Conservation (phyloP, 2,888 invertebrate genomes). For the Zygothrica quintamaculata region DNA sequence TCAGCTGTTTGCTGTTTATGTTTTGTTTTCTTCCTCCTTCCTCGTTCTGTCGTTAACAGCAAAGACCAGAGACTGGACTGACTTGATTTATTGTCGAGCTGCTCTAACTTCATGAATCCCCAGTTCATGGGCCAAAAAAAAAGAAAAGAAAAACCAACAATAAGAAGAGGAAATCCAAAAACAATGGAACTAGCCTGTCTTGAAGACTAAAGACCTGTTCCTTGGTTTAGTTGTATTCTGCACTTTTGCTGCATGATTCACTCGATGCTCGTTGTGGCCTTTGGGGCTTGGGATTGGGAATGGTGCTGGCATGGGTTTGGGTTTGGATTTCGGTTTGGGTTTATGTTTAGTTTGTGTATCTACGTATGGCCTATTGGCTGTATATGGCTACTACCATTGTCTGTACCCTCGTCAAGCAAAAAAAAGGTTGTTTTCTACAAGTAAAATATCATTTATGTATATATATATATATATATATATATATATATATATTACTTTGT, state of each 20-base stretch:
- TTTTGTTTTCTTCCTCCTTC: conserved; percentile 46
- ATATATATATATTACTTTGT: too few species aligned
- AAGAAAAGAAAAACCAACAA: conserved; percentile 2
- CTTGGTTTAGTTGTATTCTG: conserved; percentile 47
- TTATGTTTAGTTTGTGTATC: conserved; percentile 28
- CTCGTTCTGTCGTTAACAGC: too few species aligned
- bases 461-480: too few species aligned
- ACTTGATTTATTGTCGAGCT: conserved; percentile 64
- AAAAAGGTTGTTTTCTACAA: conserved; percentile 10
- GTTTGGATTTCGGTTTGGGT: conserved; percentile 29
- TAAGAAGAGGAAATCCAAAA: conserved; percentile 2
- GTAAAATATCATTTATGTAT: conserved; percentile 15
- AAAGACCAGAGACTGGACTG: conserved; percentile 29
- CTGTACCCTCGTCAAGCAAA: conserved; percentile 51
- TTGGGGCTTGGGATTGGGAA: conserved; percentile 29
- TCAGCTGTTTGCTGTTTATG: conserved; percentile 80
- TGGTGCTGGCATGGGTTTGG: conserved; percentile 21
- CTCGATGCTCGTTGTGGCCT: conserved; percentile 57
- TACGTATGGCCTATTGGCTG: conserved; percentile 23
- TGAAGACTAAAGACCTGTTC: conserved; percentile 60
- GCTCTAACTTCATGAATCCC: conserved; percentile 30
- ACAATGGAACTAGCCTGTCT: conserved; percentile 34
- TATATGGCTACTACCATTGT: conserved; percentile 3
- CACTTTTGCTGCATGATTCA: conserved; percentile 72
- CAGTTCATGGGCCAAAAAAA: conserved; percentile 10